phyloP scores from a whole-genome alignment of 2,888 invertebrate genomes.

The Apamea anceps region DNA sequence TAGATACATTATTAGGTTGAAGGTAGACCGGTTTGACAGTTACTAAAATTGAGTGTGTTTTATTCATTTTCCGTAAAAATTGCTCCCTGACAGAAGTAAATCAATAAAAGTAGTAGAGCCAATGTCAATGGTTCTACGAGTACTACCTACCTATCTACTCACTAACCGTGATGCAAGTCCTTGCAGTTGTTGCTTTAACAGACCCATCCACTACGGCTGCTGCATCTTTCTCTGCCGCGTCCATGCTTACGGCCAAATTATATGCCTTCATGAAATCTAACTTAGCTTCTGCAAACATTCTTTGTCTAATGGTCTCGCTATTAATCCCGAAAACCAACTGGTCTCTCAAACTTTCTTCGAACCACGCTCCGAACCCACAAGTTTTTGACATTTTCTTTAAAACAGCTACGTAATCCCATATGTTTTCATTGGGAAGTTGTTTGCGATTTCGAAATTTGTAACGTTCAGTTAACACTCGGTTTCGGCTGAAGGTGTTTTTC shows the following conservation, averaged over 20 bases:
- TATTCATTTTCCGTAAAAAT: neutral
- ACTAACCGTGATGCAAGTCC: neutral
- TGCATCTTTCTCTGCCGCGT: too few relatives aligned
- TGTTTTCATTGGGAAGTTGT: neutral
- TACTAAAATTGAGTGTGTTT: neutral
- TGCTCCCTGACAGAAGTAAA: neutral
- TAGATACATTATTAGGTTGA: neutral
- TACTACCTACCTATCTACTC: neutral
- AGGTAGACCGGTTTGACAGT: neutral
- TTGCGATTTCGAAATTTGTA: neutral
- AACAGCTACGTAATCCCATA: neutral
- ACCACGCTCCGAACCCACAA: too few relatives aligned
- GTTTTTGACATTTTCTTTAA: too few relatives aligned
- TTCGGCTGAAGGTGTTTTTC: slow-evolving; percentile 17
- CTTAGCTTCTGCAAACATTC: too few relatives aligned
- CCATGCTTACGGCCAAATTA: too few relatives aligned
- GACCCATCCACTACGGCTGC: too few relatives aligned
- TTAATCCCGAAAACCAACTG: too few relatives aligned
- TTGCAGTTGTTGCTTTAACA: neutral
- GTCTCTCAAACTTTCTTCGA: too few relatives aligned
- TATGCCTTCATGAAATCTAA: too few relatives aligned
- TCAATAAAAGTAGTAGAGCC: neutral
- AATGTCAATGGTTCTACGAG: neutral
- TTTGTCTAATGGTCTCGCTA: too few relatives aligned
- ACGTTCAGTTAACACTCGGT: slow-evolving; percentile 13